Percentiles rank a stretch among this genome's conserved stretches.
Conservation (phyloP, 1,140 invertebrate genomes). For the Nasonia vitripennis region DNA sequence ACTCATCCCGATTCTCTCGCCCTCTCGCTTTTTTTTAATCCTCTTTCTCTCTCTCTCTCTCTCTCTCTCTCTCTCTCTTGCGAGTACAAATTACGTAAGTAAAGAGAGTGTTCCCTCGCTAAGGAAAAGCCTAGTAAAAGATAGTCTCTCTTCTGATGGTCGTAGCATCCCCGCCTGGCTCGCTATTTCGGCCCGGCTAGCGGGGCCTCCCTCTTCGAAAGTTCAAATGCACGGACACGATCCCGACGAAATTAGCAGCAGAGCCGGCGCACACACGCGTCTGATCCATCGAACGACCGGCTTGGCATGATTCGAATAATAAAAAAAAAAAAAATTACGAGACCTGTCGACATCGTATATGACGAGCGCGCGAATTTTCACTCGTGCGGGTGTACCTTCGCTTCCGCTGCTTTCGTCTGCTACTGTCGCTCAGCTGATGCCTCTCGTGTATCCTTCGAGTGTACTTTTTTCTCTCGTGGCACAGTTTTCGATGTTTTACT, state of each 20-base stretch:
- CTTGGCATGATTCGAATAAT: not conserved
- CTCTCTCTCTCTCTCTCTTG: not conserved
- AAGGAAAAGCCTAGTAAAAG: not conserved
- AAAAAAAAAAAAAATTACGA: not conserved
- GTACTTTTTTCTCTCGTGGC: too few species aligned
- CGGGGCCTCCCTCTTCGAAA: conserved; percentile 44
- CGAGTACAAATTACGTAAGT: not conserved
- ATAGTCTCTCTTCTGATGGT: not conserved
- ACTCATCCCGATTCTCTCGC: too few species aligned
- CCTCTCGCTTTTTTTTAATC: too few species aligned
- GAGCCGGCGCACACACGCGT: conserved; percentile 47
- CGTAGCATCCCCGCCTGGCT: not conserved
- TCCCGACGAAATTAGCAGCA: conserved; percentile 54
- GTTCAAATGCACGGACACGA: conserved; percentile 54
- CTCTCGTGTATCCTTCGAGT: too few species aligned
- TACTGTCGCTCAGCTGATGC: too few species aligned
- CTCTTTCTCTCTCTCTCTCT: not conserved
- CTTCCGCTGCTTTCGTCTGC: too few species aligned
- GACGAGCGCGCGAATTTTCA: too few species aligned
- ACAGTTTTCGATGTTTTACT: too few species aligned
- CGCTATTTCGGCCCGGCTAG: conserved; percentile 30
- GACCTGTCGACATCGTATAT: not conserved
- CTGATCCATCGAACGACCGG: conserved; percentile 60
- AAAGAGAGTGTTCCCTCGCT: not conserved
- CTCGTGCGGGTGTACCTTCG: too few species aligned